Conservation (phyloP, 2,113 vertebrate species). For the Daboia siamensis region DNA sequence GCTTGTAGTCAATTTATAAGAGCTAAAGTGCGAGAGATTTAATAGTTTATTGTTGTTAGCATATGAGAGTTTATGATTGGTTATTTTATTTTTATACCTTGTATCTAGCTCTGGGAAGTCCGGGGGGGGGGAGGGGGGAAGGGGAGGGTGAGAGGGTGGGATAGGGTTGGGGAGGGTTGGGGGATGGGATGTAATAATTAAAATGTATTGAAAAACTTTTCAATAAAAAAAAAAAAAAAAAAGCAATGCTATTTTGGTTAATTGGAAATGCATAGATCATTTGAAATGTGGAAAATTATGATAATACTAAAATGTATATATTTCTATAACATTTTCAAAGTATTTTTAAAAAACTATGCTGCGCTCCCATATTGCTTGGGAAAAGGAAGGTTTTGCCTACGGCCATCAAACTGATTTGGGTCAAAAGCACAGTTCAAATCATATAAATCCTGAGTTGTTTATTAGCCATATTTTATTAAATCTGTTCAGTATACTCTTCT, state of each 20-base stretch:
- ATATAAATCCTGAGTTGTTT: background rate
- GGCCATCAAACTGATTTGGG: background rate
- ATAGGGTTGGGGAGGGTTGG: too few relatives aligned
- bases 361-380: background rate
- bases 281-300: background rate
- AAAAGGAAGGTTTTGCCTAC: background rate
- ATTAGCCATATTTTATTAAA: background rate
- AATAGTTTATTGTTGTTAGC: too few relatives aligned
- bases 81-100: too few relatives aligned
- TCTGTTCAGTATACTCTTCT: background rate
- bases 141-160: too few relatives aligned
- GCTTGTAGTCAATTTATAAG: too few relatives aligned
- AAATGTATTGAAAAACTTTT: too few relatives aligned
- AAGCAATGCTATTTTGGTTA: background rate
- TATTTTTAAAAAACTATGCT: background rate
- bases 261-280: background rate
- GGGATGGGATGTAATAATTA: too few relatives aligned
- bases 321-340: background rate
- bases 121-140: too few relatives aligned
- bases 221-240: too few relatives aligned
- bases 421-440: background rate
- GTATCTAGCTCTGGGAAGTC: too few relatives aligned
- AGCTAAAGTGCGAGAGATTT: too few relatives aligned
- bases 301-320: background rate
- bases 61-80: too few relatives aligned